Evolutionary conservation across 2,113 vertebrate genomes (phyloP), one percentile per base, ranked within the genome.

Genomic region (Siniperca chuatsi): DNA sequence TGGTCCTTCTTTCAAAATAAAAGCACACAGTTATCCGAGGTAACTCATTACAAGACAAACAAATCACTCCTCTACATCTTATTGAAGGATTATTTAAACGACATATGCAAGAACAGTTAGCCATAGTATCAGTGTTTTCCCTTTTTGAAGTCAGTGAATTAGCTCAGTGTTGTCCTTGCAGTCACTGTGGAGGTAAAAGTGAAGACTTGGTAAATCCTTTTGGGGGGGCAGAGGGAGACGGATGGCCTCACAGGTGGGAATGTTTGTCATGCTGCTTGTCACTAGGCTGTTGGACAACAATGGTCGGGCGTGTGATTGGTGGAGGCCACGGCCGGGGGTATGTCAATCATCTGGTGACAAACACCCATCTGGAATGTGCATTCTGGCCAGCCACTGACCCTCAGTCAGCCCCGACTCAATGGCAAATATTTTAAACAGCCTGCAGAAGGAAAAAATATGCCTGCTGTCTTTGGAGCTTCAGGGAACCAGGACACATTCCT

Each of bases 161-260:
- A 35, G 37, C 67, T 57, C 71, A 54, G 44, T 15, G 40, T 42
- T 61, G 81, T 86, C 81, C 74, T 67, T 83, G 58, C 62, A 42
- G 48, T 57, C 12, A 0, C 78, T 6, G 0, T 20, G 0, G 75
- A 80, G 58, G 70, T 57, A 75, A 70, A 66, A 42, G n/a, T 54
- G 66, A n/a, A 46, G 60, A 44, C 71, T 42, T 52, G 55, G 23
- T 83, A 23, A 75, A 82, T 71, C 75, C 81, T 65, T 50, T 66
- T 6, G 35, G 4, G 20, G 65, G 23, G 54, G 23, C 29, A n/a
- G 25, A 3, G 66, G 40, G 72, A 88, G 87, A 90, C 52, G 23
- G 73, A 94, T 89, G 85, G 89, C 73, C 86, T 80, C 93, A 92
- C 92, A 95, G 92, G 92, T 94, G 93, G 87, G 85, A 84, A 82